Evolutionary conservation across 1,140 invertebrate species (phyloP), one percentile per base, ranked within the genome.

Genomic region (Rhyacophila brunnea): DNA sequence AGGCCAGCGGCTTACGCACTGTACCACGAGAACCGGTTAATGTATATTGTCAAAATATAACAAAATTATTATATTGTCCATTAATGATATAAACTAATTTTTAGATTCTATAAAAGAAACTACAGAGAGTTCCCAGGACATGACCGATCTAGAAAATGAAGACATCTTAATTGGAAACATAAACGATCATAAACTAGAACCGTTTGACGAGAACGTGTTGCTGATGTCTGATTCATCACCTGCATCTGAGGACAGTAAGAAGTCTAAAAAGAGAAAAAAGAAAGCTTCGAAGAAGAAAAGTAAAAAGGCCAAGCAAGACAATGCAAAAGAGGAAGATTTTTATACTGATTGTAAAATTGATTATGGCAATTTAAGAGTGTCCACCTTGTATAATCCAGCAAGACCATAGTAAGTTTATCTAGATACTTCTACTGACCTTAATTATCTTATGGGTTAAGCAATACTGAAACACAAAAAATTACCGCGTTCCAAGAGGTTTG

Each of bases 381-480:
- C 62, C 0, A 64, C 62, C 7, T 40, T 64, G n/a, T 64, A 64
- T 17, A 60, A 60, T 35, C 62, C 62, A 0, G 58, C 57, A n/a
- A 60, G 57, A 43, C 62, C 62, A 19, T 40, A 56, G 62, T 64
- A 48, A 46, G 62, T n/a, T n/a, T n/a, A n/a, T n/a, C n/a, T n/a
- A n/a, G n/a, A n/a, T n/a, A n/a, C n/a, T n/a, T n/a, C n/a, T n/a
- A n/a, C n/a, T n/a, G n/a, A n/a, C n/a, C n/a, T n/a, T n/a, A n/a
- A n/a, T n/a, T n/a, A n/a, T n/a, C n/a, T n/a, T n/a, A n/a, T n/a
- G n/a, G n/a, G n/a, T n/a, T n/a, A n/a, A n/a, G n/a, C n/a, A n/a
- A n/a, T n/a, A n/a, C n/a, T n/a, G n/a, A n/a, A n/a, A n/a, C n/a
- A n/a, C n/a, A n/a, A n/a, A n/a, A n/a, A n/a, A n/a, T n/a, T n/a